Evolutionary conservation across 2,888 invertebrate species (phyloP), one percentile per base, ranked within the genome.

Genomic region (Panzeria rudis): DNA sequence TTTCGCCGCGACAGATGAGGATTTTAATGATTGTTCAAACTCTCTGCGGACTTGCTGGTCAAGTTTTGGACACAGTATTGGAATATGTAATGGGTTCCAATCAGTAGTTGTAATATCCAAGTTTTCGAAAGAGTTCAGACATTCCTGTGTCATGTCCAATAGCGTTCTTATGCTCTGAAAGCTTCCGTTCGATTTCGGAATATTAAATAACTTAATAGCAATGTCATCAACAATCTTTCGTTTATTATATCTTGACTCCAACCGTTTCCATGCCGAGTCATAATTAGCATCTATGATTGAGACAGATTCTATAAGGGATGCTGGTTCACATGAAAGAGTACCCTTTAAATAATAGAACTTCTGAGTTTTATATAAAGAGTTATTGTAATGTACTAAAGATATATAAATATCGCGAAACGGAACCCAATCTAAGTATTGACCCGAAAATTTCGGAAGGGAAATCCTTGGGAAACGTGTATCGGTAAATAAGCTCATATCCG

Each of bases 81-180:
- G n/a, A n/a, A n/a, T n/a, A n/a, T n/a, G n/a, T n/a, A n/a, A n/a
- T n/a, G n/a, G n/a, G n/a, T n/a, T n/a, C n/a, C n/a, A n/a, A n/a
- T n/a, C n/a, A n/a, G n/a, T 8, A 41, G 6, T 47, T n/a, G 17
- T 17, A 62, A 62, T n/a, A 13, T 15, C 29, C 11, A 75, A 38
- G 11, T 69, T 61, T 50, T 38, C 59, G 15, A 78, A 38, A 50
- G 61, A 62, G n/a, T n/a, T 47, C 17, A 47, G 6, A 17, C 17
- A 17, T 17, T 47, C 47, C 5, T 47, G 47, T 8, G 17, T 47
- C 7, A 17, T 2, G 5, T 17, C 17, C 5, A 47, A 47, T 0
- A 47, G 17, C 4, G 17, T 9, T 47, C 17, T 47, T 47, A 47
- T 47, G 4, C 7, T 17, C 15, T 9, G 0, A 47, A 47, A 17